phyloP scores from a whole-genome alignment of 2,797 vertebrate species.

The Rhynchonycteris naso region DNA sequence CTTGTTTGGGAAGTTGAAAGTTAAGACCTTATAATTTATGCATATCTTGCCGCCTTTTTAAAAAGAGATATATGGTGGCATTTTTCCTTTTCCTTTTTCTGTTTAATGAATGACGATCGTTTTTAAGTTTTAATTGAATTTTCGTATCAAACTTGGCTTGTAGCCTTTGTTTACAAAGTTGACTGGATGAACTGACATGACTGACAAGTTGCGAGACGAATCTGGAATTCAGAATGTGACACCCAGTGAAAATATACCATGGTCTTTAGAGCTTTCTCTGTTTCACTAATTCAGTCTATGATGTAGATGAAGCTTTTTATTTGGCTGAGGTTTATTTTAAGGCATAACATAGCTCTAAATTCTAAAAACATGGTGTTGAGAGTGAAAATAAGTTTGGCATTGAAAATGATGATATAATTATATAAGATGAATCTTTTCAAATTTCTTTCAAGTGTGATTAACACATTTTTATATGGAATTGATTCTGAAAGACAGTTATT shows the following conservation, averaged over 20 bases:
- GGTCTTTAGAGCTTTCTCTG: neutral
- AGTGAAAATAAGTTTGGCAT: slow-evolving; percentile 38
- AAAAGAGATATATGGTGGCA: slow-evolving; percentile 51
- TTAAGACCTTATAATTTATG: slow-evolving; percentile 45
- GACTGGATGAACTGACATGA: slow-evolving; percentile 74
- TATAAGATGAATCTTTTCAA: neutral
- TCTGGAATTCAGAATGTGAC: slow-evolving; percentile 49
- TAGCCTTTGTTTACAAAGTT: slow-evolving; percentile 79
- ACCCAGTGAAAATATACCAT: slow-evolving; percentile 14
- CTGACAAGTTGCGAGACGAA: slow-evolving; percentile 60
- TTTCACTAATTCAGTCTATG: slow-evolving; percentile 36
- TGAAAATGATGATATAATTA: slow-evolving; percentile 53
- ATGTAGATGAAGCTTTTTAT: slow-evolving; percentile 11
- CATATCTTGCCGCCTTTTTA: slow-evolving; percentile 39
- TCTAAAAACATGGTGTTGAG: slow-evolving; percentile 34
- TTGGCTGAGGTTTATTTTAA: slow-evolving; percentile 53
- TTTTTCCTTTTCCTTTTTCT: slow-evolving; percentile 54
- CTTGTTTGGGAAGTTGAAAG: slow-evolving; percentile 39
- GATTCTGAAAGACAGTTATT: slow-evolving; percentile 41
- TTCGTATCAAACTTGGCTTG: slow-evolving; percentile 65
- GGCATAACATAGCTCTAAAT: neutral
- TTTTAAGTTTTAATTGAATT: slow-evolving; percentile 67
- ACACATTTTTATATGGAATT: slow-evolving; percentile 17
- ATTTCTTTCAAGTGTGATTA: slow-evolving; percentile 51
- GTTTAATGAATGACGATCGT: slow-evolving; percentile 59